phyloP scores from a whole-genome alignment of 2,113 vertebrate genomes.

The Camelus dromedarius region DNA sequence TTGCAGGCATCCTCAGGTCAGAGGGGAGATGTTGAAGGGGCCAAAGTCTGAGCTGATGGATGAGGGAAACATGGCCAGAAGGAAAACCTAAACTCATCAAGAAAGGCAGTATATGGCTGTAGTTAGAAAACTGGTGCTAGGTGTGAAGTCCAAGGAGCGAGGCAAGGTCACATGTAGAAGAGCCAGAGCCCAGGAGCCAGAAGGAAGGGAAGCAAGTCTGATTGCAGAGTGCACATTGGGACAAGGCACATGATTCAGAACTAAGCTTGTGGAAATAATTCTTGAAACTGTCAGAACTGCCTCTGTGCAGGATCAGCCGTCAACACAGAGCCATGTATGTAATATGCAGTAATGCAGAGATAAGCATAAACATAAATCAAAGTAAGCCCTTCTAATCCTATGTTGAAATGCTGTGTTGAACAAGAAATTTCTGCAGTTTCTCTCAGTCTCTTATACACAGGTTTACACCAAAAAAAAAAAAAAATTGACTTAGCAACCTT shows the following conservation, averaged over 20 bases:
- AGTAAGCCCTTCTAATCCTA: conserved; percentile 14
- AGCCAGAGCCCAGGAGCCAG: not conserved
- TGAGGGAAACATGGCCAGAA: not conserved
- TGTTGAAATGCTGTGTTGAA: conserved; percentile 35
- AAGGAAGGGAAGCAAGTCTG: not conserved
- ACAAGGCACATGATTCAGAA: conserved; percentile 11
- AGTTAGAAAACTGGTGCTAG: not conserved
- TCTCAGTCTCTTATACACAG: not conserved
- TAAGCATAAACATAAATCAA: conserved; percentile 24
- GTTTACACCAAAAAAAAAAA: conserved; percentile 13
- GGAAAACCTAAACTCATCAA: conserved; percentile 23
- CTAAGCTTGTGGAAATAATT: not conserved
- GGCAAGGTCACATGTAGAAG: not conserved
- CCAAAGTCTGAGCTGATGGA: not conserved
- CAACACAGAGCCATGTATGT: not conserved
- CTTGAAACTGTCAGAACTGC: not conserved
- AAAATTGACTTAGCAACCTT: conserved; percentile 15
- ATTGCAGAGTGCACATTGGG: not conserved
- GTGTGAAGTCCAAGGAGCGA: not conserved
- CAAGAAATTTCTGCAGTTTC: conserved; percentile 19
- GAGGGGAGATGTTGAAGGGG: not conserved
- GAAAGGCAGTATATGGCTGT: not conserved
- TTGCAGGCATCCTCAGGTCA: not conserved
- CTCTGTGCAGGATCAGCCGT: conserved; percentile 21
- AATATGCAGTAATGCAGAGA: not conserved